These are phyloP conservation scores for Formica selysi DNA, from an alignment of 1,140 invertebrate genomes.

Conservation along the genomic window DNA sequence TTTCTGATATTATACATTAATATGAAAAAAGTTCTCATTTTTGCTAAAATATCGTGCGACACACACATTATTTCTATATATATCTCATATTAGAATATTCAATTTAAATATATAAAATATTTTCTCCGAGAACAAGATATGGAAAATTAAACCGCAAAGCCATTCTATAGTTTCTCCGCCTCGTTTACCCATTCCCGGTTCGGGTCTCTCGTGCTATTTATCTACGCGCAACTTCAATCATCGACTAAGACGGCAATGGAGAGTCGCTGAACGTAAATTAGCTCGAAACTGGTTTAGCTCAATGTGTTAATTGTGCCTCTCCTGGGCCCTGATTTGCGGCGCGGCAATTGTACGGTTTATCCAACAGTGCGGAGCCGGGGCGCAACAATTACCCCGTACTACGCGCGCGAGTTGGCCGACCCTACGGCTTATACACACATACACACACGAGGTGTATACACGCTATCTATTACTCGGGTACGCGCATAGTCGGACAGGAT, in stretches of 20 bases:
- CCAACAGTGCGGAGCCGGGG: slow-evolving; percentile 53
- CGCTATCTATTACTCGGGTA: slow-evolving; percentile 54
- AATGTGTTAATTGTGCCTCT: slow-evolving; percentile 76
- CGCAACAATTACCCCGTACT: slow-evolving; percentile 65
- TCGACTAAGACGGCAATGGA: slow-evolving; percentile 45
- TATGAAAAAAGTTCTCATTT: neutral
- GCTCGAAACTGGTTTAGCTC: slow-evolving; percentile 66
- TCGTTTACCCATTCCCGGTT: neutral
- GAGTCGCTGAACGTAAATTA: slow-evolving; percentile 69
- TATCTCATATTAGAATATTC: neutral
- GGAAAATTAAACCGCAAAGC: neutral
- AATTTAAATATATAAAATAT: neutral
- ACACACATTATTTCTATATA: neutral
- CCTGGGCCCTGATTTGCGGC: slow-evolving; percentile 69
- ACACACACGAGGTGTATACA: neutral
- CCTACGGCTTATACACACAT: neutral
- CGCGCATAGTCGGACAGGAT: neutral
- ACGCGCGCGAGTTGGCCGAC: slow-evolving; percentile 43
- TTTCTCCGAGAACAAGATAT: neutral
- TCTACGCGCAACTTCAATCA: slow-evolving; percentile 25
- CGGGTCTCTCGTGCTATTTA: slow-evolving; percentile 8
- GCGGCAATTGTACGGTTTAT: slow-evolving; percentile 72
- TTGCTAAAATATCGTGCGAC: neutral
- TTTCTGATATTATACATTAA: neutral
- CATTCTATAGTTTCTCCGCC: neutral